A percentile compares a stretch with the other conserved stretches of the same genome.
Conservation (phyloP, 2,888 invertebrate species). For the Lasiommata megera region DNA sequence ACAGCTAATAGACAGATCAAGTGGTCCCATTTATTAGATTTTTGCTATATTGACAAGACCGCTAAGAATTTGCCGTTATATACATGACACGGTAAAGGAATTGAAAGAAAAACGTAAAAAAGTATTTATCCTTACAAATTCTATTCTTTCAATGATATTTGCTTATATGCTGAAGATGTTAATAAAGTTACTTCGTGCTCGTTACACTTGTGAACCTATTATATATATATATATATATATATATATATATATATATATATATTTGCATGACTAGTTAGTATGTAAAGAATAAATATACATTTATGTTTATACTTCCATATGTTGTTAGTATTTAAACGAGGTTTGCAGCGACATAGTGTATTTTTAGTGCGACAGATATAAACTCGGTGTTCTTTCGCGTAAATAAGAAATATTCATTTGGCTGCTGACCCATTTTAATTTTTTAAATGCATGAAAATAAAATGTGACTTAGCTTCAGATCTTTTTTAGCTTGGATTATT, state of each 20-base stretch:
- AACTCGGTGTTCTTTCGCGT: neutral
- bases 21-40: too few relatives aligned
- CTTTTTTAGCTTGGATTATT: neutral
- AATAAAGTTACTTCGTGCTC: neutral
- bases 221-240: neutral
- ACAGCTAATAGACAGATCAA: too few relatives aligned
- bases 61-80: too few relatives aligned
- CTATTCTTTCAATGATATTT: too few relatives aligned
- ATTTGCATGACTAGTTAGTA: neutral
- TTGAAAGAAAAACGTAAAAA: too few relatives aligned
- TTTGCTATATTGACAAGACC: too few relatives aligned
- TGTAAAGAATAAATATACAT: neutral
- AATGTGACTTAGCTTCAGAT: neutral
- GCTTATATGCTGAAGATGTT: too few relatives aligned
- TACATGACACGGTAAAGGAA: too few relatives aligned
- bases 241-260: neutral
- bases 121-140: too few relatives aligned
- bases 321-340: neutral
- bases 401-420: neutral
- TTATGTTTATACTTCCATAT: neutral
- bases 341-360: neutral
- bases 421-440: neutral
- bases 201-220: neutral
- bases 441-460: neutral
- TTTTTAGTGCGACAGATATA: constrained; percentile 1